Conservation (phyloP, 2,888 invertebrate genomes). For the Melanostoma mellinum region DNA sequence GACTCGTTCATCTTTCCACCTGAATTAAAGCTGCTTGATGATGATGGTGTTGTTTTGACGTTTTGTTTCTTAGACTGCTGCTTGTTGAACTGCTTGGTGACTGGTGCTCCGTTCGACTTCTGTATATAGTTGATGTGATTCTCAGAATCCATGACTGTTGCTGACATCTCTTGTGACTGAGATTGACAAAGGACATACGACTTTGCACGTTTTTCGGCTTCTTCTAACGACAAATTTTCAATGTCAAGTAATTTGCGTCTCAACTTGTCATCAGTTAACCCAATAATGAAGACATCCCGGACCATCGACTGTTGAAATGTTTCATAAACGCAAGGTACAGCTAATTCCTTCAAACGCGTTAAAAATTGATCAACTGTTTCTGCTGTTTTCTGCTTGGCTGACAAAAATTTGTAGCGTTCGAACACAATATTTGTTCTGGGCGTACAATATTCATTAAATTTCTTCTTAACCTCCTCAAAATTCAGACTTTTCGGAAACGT, state of each 20-base stretch:
- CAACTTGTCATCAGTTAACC: constrained; percentile 10
- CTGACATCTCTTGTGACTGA: constrained; percentile 21
- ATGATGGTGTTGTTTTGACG: no score
- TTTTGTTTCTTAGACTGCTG: constrained; percentile 2
- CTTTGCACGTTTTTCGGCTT: constrained; percentile 22
- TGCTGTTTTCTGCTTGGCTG: constrained; percentile 8
- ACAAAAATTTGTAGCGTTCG: constrained; percentile 19
- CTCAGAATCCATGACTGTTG: background rate
- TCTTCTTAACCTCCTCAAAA: constrained; percentile 1
- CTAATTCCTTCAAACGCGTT: background rate
- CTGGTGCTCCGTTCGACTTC: constrained; percentile 2
- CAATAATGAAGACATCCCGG: constrained; percentile 33
- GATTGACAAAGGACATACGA: constrained; percentile 9
- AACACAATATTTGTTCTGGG: constrained; percentile 20
- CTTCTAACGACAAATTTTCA: constrained; percentile 4
- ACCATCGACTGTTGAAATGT: constrained; percentile 17
- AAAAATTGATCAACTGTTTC: constrained; percentile 22
- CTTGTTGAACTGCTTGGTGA: background rate
- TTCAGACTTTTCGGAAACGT: constrained; percentile 12
- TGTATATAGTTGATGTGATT: constrained; percentile 1
- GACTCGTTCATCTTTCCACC: background rate
- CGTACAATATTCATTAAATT: constrained; percentile 6
- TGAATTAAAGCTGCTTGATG: background rate
- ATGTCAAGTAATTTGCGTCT: constrained; percentile 5
- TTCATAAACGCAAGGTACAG: background rate